These are phyloP conservation scores for Hydrocynus forskahlii DNA, from an alignment of 2,797 vertebrate genomes.

Conservation along the genomic window DNA sequence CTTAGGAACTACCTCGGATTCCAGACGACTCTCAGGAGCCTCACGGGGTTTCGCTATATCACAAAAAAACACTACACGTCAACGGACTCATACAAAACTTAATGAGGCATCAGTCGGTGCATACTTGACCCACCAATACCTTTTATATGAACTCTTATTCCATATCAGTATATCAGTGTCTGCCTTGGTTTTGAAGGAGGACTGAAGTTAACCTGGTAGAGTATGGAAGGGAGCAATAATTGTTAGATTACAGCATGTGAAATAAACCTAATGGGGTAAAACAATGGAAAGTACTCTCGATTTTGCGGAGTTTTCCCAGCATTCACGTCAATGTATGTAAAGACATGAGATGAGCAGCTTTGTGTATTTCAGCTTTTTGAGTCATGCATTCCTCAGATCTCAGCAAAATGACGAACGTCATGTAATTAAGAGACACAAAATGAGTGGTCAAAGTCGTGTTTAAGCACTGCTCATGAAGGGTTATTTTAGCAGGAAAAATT, in stretches of 20 bases:
- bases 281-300: not conserved
- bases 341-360: not conserved
- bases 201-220: not conserved
- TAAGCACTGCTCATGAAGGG: no score
- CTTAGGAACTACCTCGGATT: conserved; percentile 92
- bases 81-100: not conserved
- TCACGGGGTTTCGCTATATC: conserved; percentile 86
- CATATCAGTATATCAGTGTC: not conserved
- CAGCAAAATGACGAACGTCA: not conserved
- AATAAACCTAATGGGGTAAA: not conserved
- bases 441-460: not conserved
- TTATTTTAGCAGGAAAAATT: no score
- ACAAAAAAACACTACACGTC: conserved; percentile 34
- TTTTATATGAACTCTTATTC: no score
- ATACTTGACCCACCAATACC: no score
- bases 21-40: conserved; percentile 77
- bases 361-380: conserved; percentile 1
- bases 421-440: not conserved
- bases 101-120: not conserved
- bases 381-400: conserved; percentile 3
- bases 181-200: not conserved
- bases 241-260: not conserved
- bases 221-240: not conserved
- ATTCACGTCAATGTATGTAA: not conserved
- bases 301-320: not conserved